phyloP scores from a whole-genome alignment of 2,797 vertebrate genomes.

The Chromis chromis region DNA sequence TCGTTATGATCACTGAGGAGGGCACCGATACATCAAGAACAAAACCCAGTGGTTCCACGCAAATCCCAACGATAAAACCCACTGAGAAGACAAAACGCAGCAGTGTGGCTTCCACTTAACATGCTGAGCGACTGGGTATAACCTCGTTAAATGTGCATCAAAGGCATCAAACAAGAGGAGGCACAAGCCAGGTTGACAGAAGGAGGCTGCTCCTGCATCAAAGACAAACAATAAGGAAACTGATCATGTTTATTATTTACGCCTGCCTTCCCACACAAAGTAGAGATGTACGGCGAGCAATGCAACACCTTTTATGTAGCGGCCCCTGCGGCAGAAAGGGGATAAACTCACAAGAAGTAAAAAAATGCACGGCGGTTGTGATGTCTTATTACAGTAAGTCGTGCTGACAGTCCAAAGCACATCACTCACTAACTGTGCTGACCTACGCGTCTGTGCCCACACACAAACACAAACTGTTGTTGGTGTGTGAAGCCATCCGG shows the following conservation, averaged over 20 bases:
- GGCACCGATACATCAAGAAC: conserved; percentile 20
- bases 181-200: conserved; percentile 52
- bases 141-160: conserved; percentile 70
- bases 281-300: conserved; percentile 16
- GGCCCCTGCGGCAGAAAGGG: conserved; percentile 41
- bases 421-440: conserved; percentile 48
- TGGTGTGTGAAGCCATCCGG: conserved; percentile 23
- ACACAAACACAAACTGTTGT: background rate
- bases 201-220: conserved; percentile 62
- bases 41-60: conserved; percentile 13
- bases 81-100: conserved; percentile 18
- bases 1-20: conserved; percentile 14
- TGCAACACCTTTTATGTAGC: conserved; percentile 37
- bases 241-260: conserved; percentile 62
- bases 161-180: conserved; percentile 43
- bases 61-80: conserved; percentile 33
- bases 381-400: conserved; percentile 66
- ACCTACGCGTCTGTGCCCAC: conserved; percentile 37
- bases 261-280: conserved; percentile 15
- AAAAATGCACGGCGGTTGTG: conserved; percentile 20
- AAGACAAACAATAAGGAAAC: conserved; percentile 62
- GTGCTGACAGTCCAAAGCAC: conserved; percentile 56
- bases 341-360: conserved; percentile 41
- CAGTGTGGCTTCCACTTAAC: conserved; percentile 22
- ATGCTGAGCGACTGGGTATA: conserved; percentile 14